Conservation (phyloP, 2,797 vertebrate species). For the Florisuga fusca region DNA sequence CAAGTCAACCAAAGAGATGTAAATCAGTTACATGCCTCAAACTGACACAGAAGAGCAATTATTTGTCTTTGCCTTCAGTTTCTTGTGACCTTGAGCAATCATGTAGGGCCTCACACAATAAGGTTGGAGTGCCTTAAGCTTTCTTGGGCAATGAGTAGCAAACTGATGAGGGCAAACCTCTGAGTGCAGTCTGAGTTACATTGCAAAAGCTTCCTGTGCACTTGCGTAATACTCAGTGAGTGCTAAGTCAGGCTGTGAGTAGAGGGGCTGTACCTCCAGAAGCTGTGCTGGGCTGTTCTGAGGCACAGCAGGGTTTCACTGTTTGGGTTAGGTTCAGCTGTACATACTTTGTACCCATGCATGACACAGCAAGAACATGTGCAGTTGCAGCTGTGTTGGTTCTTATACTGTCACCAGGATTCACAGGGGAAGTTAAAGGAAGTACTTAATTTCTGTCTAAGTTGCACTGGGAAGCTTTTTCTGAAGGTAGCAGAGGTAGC, state of each 20-base stretch:
- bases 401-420: background rate
- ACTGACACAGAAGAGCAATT: background rate
- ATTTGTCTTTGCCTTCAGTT: background rate
- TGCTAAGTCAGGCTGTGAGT: background rate
- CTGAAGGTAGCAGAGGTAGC: background rate
- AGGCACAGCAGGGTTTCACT: background rate
- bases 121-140: background rate
- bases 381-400: background rate
- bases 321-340: background rate
- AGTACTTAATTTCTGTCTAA: background rate
- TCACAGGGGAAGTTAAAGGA: background rate
- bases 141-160: background rate
- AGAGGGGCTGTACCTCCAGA: background rate
- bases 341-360: background rate
- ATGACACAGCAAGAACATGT: background rate
- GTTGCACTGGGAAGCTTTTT: background rate
- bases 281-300: background rate
- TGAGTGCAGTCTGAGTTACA: background rate
- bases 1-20: background rate
- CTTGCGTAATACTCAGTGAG: background rate
- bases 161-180: conserved; percentile 12
- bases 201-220: background rate
- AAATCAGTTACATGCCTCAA: background rate
- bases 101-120: background rate
- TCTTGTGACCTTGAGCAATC: background rate